Base-by-base conservation (phyloP, 2,113 vertebrate species). In the Mobula birostris region DNA sequence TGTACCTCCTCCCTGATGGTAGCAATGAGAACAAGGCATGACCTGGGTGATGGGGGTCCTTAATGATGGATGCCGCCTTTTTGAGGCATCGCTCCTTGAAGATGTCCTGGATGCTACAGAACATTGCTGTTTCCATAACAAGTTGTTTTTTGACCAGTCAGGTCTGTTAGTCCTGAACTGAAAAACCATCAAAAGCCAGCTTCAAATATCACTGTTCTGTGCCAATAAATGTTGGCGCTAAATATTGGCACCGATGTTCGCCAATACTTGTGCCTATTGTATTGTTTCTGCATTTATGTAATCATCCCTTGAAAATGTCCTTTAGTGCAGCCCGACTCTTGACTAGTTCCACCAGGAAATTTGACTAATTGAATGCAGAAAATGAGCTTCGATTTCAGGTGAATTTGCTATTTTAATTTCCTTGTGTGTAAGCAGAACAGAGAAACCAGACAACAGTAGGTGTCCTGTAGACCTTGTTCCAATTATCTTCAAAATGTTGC, bases 361-460 rank as follows among this genome's bases (percentile, higher is more conserved):
- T 61, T 87, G 56, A 87, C 14, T 2, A 14, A 11, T 29, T 87
- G 48, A 63, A 27, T n/a, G 61, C 48, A 61, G 56, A 9, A 87
- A 56, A 87, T 87, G 61, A 87, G 83, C 83, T 63, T 11, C 61
- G 24, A 58, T 87, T 87, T 87, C 83, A 63, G 83, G 29, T 87
- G 11, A 85, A 85, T 21, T 9, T 58, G 40, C 48, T 58, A 85
- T 58, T 85, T 4, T 61, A 27, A 58, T 5, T 56, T 15, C 29
- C 83, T 48, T 5, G 2, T 29, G 9, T 87, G 24, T 24, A 29
- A 87, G 24, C 40, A 63, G 56, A 61, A 87, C 12, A 27, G 56
- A 87, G 56, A 29, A 87, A 63, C 27, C 12, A 63, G 56, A 63
- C 36, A 48, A 17, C 5, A 19, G 17, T 24, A 17, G 36, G 36